Conservation (phyloP, 2,113 vertebrate species). For the Centropristis striata region DNA sequence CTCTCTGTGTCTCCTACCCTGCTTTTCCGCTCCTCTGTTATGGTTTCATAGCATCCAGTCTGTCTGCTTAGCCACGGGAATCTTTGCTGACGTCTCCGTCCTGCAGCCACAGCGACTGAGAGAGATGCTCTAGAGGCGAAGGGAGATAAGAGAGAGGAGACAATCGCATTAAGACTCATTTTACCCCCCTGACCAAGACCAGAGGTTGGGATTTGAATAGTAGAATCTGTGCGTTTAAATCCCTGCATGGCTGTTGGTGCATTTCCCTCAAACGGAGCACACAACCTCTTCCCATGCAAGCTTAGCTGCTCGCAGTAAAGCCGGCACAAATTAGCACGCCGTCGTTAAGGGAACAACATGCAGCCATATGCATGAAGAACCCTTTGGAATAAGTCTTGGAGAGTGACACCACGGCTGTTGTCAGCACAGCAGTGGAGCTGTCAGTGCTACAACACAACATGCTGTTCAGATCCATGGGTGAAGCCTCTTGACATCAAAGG, state of each 20-base stretch:
- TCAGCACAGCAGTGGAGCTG: conserved; percentile 57
- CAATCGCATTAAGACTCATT: conserved; percentile 74
- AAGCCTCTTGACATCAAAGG: conserved; percentile 69
- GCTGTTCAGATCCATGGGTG: conserved; percentile 59
- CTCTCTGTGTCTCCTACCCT: background rate
- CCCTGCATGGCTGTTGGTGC: conserved; percentile 38
- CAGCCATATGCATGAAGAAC: conserved; percentile 17
- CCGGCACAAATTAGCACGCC: conserved; percentile 49
- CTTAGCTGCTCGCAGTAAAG: conserved; percentile 29
- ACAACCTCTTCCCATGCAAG: conserved; percentile 25
- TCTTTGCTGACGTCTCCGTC: conserved; percentile 57
- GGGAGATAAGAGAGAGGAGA: conserved; percentile 69
- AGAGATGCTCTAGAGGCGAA: conserved; percentile 54
- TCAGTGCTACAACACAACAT: conserved; percentile 48
- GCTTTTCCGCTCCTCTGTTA: background rate
- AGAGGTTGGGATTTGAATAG: conserved; percentile 71
- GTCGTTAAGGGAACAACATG: conserved; percentile 35
- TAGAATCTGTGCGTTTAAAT: conserved; percentile 46
- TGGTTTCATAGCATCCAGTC: conserved; percentile 25
- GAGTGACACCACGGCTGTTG: conserved; percentile 40
- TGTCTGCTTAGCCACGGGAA: conserved; percentile 43
- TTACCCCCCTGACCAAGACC: conserved; percentile 52
- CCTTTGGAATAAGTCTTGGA: conserved; percentile 34
- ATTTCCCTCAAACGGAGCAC: conserved; percentile 36
- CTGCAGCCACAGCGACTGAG: conserved; percentile 43